Percentiles rank a stretch among this genome's conserved stretches.
These are phyloP conservation scores for Parasteatoda tepidariorum DNA, from an alignment of 1,140 invertebrate genomes.

Conservation along the genomic window DNA sequence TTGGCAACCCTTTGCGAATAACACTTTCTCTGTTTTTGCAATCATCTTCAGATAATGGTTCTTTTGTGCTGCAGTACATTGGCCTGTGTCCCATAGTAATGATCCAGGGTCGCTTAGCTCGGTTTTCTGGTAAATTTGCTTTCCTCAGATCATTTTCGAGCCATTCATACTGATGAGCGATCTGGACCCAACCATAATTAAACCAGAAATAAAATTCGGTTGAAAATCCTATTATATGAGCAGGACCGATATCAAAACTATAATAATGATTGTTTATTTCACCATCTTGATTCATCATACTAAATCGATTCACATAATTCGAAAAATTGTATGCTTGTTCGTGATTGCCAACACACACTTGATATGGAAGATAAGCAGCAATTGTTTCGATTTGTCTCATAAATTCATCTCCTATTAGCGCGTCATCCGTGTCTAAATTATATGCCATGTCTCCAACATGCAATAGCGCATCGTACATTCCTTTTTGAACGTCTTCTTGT, in stretches of 20 bases:
- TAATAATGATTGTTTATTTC: conserved; percentile 63
- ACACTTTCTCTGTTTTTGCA: conserved; percentile 79
- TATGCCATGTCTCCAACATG: conserved; percentile 89
- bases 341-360: conserved; percentile 92
- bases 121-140: conserved; percentile 74
- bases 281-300: conserved; percentile 62
- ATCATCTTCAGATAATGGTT: conserved; percentile 81
- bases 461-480: conserved; percentile 71
- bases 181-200: conserved; percentile 84
- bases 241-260: conserved; percentile 89
- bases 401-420: conserved; percentile 85
- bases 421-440: conserved; percentile 88
- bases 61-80: conserved; percentile 95
- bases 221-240: conserved; percentile 90
- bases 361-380: conserved; percentile 89
- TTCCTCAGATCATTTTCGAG: conserved; percentile 81
- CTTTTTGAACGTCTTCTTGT: conserved; percentile 67
- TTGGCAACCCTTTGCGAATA: conserved; percentile 56
- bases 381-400: conserved; percentile 89
- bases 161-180: conserved; percentile 91
- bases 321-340: conserved; percentile 89
- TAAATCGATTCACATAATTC: conserved; percentile 84
- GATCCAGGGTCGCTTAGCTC: conserved; percentile 87
- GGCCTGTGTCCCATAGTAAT: conserved; percentile 93
- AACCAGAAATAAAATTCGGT: conserved; percentile 96